phyloP scores from a whole-genome alignment of 1,140 invertebrate genomes.

The Cyphomyrmex costatus region DNA sequence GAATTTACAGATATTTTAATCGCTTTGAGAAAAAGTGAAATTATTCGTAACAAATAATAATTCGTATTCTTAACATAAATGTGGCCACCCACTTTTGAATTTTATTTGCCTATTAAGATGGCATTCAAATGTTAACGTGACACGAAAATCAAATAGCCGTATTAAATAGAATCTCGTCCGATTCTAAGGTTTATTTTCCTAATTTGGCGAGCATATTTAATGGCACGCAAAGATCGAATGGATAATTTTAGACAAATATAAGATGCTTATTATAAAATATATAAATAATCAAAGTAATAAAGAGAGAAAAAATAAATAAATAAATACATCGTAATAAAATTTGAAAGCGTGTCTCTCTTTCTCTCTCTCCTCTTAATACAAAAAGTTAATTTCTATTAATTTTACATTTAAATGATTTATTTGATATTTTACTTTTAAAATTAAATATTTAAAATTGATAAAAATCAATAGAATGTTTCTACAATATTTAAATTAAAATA shows the following conservation, averaged over 20 bases:
- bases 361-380: neutral
- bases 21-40: neutral
- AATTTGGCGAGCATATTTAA: constrained; percentile 16
- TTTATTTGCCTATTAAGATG: constrained; percentile 33
- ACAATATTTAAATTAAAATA: neutral
- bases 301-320: too few species aligned
- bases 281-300: neutral
- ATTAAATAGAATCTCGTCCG: neutral
- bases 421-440: too few species aligned
- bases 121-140: constrained; percentile 55
- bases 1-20: neutral
- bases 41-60: neutral
- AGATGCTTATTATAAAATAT: neutral
- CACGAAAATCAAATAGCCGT: constrained; percentile 38
- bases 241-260: neutral
- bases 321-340: neutral
- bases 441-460: too few species aligned
- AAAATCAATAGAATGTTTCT: too few species aligned
- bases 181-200: constrained; percentile 24
- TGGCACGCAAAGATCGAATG: neutral
- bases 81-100: neutral
- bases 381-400: constrained; percentile 11
- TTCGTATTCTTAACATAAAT: constrained; percentile 19
- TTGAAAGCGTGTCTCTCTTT: neutral
- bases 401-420: neutral